Conservation (phyloP, 2,797 vertebrate species). For the Echeneis naucrates region DNA sequence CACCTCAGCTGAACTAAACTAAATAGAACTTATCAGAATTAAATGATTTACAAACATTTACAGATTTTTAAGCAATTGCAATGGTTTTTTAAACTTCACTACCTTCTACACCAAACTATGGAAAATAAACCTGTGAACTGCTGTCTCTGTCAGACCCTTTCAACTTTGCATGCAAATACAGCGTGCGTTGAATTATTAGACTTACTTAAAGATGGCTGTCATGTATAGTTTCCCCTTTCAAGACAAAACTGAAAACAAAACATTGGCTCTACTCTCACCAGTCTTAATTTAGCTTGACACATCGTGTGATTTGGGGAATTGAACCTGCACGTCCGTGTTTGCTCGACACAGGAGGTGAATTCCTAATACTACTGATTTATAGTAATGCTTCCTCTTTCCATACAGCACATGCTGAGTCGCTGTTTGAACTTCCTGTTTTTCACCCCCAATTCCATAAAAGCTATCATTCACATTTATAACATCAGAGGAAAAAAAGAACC, state of each 20-base stretch:
- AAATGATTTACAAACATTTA: too few species aligned
- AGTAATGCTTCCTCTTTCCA: slow-evolving; percentile 2
- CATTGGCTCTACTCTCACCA: neutral
- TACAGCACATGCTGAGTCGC: neutral
- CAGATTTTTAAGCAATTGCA: too few species aligned
- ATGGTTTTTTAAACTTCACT: too few species aligned
- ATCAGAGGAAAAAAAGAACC: neutral
- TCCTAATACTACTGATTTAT: slow-evolving; percentile 12
- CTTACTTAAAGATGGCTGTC: too few species aligned
- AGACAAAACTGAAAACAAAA: neutral
- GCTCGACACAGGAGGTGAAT: neutral
- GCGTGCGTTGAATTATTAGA: too few species aligned
- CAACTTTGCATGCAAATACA: too few species aligned
- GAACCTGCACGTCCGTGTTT: neutral
- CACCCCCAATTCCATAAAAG: slow-evolving; percentile 23
- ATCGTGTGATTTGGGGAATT: neutral
- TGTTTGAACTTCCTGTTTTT: slow-evolving; percentile 23
- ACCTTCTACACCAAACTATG: too few species aligned
- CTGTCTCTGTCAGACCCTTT: neutral
- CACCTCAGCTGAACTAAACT: too few species aligned
- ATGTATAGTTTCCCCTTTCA: neutral
- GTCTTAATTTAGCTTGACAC: neutral
- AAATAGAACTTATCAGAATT: too few species aligned
- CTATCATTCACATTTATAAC: slow-evolving; percentile 1
- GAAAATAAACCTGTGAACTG: too few species aligned